phyloP scores from a whole-genome alignment of 2,888 invertebrate genomes.

The Tipula confusa region DNA sequence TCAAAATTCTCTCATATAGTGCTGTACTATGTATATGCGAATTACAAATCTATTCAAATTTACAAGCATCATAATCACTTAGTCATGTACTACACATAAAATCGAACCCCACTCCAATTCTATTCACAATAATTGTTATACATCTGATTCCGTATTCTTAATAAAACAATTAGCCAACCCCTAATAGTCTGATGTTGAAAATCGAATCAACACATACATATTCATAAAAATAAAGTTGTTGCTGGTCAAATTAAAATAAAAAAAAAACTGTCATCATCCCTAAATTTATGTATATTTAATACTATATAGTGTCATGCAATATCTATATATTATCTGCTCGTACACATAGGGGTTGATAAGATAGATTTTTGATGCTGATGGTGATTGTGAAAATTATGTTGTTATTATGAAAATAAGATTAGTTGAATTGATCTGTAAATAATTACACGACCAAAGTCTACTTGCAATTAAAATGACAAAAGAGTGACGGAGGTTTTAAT shows the following conservation, averaged over 20 bases:
- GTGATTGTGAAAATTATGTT: not conserved
- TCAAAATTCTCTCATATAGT: too few species aligned
- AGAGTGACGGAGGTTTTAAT: not conserved
- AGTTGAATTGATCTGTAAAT: constrained; percentile 4
- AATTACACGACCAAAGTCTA: not conserved
- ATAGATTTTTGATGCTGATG: not conserved
- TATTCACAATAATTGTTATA: not conserved
- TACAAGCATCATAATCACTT: not conserved
- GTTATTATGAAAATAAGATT: not conserved
- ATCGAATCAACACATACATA: not conserved
- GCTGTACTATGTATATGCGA: too few species aligned
- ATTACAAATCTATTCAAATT: too few species aligned
- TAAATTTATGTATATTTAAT: not conserved
- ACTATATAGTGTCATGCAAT: constrained; percentile 3
- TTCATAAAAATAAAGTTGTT: not conserved
- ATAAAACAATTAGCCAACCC: constrained; percentile 12
- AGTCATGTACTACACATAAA: not conserved
- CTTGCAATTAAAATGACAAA: not conserved
- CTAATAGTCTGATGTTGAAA: not conserved
- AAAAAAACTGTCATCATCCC: constrained; percentile 16
- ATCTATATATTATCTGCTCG: too few species aligned
- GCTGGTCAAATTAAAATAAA: not conserved
- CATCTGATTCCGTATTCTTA: not conserved
- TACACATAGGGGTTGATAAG: not conserved
- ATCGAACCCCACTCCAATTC: not conserved